Percentiles rank a stretch among this genome's conserved stretches.
phyloP scores from a whole-genome alignment of 2,888 invertebrate genomes.

The Plebejus anna region DNA sequence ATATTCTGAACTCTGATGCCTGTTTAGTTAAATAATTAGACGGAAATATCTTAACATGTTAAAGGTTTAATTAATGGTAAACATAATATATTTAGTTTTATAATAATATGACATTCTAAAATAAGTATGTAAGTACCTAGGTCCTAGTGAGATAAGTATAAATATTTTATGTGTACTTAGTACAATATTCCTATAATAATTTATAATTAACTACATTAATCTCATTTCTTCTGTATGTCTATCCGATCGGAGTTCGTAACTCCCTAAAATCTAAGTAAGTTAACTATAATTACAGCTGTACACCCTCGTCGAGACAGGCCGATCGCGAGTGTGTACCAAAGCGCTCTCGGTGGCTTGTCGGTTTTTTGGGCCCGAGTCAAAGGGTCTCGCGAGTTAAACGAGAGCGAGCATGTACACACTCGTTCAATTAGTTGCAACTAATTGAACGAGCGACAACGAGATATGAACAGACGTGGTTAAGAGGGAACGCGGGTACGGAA shows the following conservation, averaged over 20 bases:
- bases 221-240: background rate
- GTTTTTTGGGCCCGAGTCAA: no score
- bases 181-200: background rate
- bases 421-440: no score
- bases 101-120: background rate
- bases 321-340: no score
- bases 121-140: conserved; percentile 10
- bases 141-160: background rate
- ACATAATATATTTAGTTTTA: background rate
- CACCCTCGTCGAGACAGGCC: no score
- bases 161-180: background rate
- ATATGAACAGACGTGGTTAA: no score
- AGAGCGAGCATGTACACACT: no score
- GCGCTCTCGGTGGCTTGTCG: no score
- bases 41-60: background rate
- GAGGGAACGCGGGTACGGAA: no score
- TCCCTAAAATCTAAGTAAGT: background rate
- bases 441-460: no score
- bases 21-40: background rate
- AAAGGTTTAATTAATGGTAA: background rate
- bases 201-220: background rate
- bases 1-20: background rate
- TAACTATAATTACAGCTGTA: no score
- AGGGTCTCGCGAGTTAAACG: no score
- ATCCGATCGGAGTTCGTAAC: background rate